Base-by-base conservation (phyloP, 2,888 invertebrate genomes). In the Schizaphis graminum region DNA sequence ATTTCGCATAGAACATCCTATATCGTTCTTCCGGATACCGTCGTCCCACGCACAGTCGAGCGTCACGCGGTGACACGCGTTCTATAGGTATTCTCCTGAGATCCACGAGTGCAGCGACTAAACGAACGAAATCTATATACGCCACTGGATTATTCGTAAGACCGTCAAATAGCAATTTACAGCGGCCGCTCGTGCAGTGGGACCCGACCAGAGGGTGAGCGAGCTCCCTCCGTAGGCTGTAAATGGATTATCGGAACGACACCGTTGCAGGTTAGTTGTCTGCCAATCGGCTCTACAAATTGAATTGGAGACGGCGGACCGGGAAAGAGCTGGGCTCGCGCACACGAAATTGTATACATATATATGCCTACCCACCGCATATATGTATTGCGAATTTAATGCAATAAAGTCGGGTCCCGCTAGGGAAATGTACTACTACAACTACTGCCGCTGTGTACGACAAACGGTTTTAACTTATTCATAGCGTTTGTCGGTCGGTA, bases 381-480 rank as follows among this genome's bases (percentile, higher is more conserved):
- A 49, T 88, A 28, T n/a, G n/a, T n/a, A 61, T 35, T 47, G 91
- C 91, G 86, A 92, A 13, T 61, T 49, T 92, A 92, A 92, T 87
- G 87, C 87, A 92, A 92, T 92, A 87, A 92, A 92, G 92, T 92
- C 91, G 47, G 87, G 85, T 47, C 92, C 47, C 92, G 87, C 92
- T 92, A 35, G 92, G 92, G 92, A 92, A 92, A 92, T 92, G 86
- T 49, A 56, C 77, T 77, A 24, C 77, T 77, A 77, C 35, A 77
- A 77, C 21, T 35, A n/a, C 47, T 16, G 11, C 44, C 13, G 61
- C 28, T n/a, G 35, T 49, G 13, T n/a, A 53, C 87, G 92, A 61
- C 92, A 92, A 92, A 87, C 87, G 56, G 56, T 92, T 61, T 61
- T 92, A 92, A 92, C 92, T 92, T 92, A 92, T 92, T 92, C 92